Evolutionary conservation across 2,113 vertebrate genomes (phyloP).

Genomic region (Phalacrocorax brasilianus): DNA sequence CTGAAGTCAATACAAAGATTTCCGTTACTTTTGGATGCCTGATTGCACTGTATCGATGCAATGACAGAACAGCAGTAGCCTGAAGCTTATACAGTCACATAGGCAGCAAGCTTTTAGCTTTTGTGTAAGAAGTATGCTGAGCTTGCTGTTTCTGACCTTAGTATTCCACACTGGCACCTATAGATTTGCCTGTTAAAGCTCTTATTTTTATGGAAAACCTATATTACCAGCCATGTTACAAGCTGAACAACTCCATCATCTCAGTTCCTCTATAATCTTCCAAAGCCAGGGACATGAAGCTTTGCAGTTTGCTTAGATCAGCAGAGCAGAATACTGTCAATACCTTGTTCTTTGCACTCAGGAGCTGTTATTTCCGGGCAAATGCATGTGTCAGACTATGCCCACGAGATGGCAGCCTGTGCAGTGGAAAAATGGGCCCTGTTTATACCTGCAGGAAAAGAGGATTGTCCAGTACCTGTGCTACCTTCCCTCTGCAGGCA

Average conservation of each 20-base stretch:
- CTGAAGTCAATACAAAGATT: background rate
- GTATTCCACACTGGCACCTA: background rate
- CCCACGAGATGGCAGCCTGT: slow-evolving; percentile 52
- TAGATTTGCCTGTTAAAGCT: background rate
- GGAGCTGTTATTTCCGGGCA: background rate
- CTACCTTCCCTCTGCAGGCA: background rate
- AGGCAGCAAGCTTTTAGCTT: background rate
- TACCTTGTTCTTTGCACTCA: fast-evolving
- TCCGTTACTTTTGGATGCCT: background rate
- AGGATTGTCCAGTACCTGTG: fast-evolving
- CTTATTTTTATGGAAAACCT: background rate
- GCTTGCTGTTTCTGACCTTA: background rate
- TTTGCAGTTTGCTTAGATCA: background rate
- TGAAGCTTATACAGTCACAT: background rate
- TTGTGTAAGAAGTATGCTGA: background rate
- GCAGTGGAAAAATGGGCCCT: background rate
- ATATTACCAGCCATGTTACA: background rate
- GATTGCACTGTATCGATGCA: background rate
- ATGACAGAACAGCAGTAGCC: background rate
- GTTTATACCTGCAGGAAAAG: background rate
- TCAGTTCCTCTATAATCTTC: background rate
- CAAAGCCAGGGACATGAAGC: background rate
- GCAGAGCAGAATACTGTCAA: background rate
- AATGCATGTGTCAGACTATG: background rate
- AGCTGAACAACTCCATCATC: background rate